These are phyloP conservation scores for Varecia variegata DNA, from an alignment of 2,797 vertebrate species.

Conservation along the genomic window DNA sequence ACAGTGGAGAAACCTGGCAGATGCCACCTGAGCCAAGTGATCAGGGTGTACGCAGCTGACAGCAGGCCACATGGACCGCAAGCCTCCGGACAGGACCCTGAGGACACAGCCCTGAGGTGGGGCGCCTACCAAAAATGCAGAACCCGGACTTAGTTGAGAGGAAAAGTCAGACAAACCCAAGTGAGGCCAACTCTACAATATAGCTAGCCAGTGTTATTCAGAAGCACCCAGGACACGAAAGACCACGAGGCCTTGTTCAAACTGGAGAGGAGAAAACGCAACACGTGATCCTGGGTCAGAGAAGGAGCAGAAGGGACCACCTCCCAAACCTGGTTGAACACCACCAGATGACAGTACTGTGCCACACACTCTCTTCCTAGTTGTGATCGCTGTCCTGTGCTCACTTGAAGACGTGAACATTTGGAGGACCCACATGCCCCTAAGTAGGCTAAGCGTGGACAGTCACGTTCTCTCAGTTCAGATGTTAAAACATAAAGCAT, in stretches of 20 bases:
- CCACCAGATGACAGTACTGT: background rate
- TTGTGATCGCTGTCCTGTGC: background rate
- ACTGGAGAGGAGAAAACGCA: background rate
- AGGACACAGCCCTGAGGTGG: background rate
- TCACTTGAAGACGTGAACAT: background rate
- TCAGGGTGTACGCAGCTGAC: background rate
- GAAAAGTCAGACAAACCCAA: background rate
- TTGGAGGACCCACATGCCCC: background rate
- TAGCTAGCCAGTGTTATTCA: background rate
- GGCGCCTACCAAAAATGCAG: background rate
- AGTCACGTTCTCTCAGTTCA: no score
- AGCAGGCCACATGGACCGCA: background rate
- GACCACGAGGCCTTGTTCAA: background rate
- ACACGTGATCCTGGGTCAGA: background rate
- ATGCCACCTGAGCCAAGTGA: background rate
- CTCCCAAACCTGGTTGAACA: background rate
- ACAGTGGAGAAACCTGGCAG: background rate
- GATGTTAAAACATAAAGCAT: background rate
- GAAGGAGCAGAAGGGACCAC: background rate
- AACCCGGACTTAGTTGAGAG: background rate
- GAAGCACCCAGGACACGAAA: background rate
- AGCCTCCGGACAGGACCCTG: background rate
- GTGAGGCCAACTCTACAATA: background rate
- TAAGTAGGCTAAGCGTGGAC: background rate
- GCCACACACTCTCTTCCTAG: background rate